phyloP scores from a whole-genome alignment of 2,888 invertebrate genomes.

The Melanchra persicariae region DNA sequence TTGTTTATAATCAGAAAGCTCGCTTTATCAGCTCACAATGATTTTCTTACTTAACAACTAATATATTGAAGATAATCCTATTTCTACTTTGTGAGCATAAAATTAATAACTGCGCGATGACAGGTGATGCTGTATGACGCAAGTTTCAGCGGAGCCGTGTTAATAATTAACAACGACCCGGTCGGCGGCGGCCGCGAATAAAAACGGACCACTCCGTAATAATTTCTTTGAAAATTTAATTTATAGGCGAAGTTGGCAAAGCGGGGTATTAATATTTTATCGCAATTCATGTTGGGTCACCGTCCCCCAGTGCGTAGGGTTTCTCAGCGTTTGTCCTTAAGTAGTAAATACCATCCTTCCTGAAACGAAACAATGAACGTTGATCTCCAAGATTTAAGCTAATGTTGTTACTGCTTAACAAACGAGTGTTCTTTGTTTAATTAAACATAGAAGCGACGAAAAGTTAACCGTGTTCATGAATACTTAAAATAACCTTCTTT shows the following conservation, averaged over 20 bases:
- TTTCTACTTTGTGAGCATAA: slow-evolving; percentile 3
- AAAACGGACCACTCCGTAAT: slow-evolving; percentile 71
- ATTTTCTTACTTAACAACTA: not conserved
- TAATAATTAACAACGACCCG: slow-evolving; percentile 63
- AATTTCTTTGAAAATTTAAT: slow-evolving; percentile 81
- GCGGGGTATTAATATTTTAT: slow-evolving; percentile 77
- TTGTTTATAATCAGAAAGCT: not conserved
- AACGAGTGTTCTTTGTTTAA: slow-evolving; percentile 81
- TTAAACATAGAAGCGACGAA: slow-evolving; percentile 76
- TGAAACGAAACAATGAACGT: slow-evolving; percentile 83
- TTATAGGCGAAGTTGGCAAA: slow-evolving; percentile 81
- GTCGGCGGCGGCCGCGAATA: slow-evolving; percentile 65
- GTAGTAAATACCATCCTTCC: slow-evolving; percentile 91
- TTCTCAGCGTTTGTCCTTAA: slow-evolving; percentile 88
- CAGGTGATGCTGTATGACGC: slow-evolving; percentile 40
- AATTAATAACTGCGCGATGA: slow-evolving; percentile 42
- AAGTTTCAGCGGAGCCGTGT: slow-evolving; percentile 45
- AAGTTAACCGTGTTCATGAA: slow-evolving; percentile 76
- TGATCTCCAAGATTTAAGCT: slow-evolving; percentile 80
- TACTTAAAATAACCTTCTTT: slow-evolving; percentile 75
- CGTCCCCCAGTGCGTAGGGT: slow-evolving; percentile 87
- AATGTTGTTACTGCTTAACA: slow-evolving; percentile 75
- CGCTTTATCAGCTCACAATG: not conserved
- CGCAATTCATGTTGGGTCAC: slow-evolving; percentile 68
- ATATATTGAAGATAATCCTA: not conserved